Percentiles rank a stretch among this genome's conserved stretches.
These are phyloP conservation scores for Leptestheria dahalacensis DNA, from an alignment of 1,140 invertebrate genomes.

Conservation along the genomic window DNA sequence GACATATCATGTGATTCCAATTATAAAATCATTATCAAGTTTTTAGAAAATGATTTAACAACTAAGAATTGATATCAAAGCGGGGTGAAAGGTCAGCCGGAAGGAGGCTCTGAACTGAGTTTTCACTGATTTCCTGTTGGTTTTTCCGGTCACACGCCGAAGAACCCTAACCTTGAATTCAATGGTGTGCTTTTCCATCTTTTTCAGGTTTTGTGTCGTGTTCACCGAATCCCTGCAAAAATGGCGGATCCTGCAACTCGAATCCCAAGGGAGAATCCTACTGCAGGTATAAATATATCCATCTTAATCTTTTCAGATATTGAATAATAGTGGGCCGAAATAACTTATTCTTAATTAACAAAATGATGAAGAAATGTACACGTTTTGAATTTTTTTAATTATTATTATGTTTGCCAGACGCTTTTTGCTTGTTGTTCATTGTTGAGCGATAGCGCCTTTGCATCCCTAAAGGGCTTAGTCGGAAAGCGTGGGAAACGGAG, in stretches of 20 bases:
- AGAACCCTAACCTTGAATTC: too few species aligned
- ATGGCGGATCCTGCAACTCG: slow-evolving; percentile 57
- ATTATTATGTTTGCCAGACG: too few species aligned
- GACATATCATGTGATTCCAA: neutral
- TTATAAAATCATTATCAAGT: too few species aligned
- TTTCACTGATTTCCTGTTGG: neutral
- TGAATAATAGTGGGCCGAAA: too few species aligned
- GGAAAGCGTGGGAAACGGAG: slow-evolving; percentile 4
- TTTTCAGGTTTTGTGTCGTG: slow-evolving; percentile 69
- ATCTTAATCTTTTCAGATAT: neutral
- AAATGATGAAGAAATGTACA: neutral
- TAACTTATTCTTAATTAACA: too few species aligned
- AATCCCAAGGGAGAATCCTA: slow-evolving; percentile 49
- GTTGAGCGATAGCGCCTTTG: too few species aligned
- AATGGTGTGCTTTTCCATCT: slow-evolving; percentile 21
- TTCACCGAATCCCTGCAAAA: slow-evolving; percentile 70
- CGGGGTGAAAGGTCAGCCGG: neutral
- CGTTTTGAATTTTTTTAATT: too few species aligned
- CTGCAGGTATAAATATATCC: slow-evolving; percentile 56
- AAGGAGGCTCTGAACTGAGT: neutral
- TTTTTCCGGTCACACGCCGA: neutral
- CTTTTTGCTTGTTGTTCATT: too few species aligned
- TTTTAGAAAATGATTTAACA: too few species aligned
- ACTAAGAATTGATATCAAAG: too few species aligned
- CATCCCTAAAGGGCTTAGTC: neutral